Conservation (phyloP, 2,113 vertebrate species). For the Sardina pilchardus region DNA sequence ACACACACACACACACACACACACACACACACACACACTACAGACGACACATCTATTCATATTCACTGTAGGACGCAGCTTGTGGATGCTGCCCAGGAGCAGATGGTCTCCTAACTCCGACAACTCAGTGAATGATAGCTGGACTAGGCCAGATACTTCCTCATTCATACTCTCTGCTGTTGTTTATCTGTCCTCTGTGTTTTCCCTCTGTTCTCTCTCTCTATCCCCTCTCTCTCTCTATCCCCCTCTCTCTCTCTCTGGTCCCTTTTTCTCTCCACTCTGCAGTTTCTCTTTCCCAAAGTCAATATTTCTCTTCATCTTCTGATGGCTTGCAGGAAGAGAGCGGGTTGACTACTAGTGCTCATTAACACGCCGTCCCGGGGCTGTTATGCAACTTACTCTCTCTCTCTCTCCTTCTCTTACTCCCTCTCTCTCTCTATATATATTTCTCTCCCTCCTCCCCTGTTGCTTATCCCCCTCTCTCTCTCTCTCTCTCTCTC, state of each 20-base stretch:
- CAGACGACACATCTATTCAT: neutral
- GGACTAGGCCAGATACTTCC: neutral
- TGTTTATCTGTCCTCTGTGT: neutral
- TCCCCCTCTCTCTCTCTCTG: constrained; percentile 12
- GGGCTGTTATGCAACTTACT: constrained; percentile 55
- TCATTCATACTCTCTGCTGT: neutral
- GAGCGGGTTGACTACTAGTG: constrained; percentile 48
- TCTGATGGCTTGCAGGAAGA: constrained; percentile 60
- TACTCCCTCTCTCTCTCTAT: constrained; percentile 6
- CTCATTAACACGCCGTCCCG: constrained; percentile 57
- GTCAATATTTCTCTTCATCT: constrained; percentile 70
- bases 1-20: neutral
- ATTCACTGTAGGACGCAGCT: neutral
- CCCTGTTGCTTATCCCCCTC: constrained; percentile 32
- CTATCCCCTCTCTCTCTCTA: constrained; percentile 21
- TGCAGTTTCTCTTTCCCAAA: constrained; percentile 66
- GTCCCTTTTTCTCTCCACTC: constrained; percentile 46
- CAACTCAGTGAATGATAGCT: neutral
- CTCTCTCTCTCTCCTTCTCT: neutral
- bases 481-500: constrained; percentile 26
- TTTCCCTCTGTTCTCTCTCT: constrained; percentile 13
- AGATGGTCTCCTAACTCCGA: neutral
- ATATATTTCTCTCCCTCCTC: constrained; percentile 31
- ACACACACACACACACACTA: neutral
- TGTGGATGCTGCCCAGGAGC: neutral